Evolutionary conservation across 2,113 vertebrate species (phyloP), one percentile per base, ranked within the genome.

Genomic region (Scatophagus argus): DNA sequence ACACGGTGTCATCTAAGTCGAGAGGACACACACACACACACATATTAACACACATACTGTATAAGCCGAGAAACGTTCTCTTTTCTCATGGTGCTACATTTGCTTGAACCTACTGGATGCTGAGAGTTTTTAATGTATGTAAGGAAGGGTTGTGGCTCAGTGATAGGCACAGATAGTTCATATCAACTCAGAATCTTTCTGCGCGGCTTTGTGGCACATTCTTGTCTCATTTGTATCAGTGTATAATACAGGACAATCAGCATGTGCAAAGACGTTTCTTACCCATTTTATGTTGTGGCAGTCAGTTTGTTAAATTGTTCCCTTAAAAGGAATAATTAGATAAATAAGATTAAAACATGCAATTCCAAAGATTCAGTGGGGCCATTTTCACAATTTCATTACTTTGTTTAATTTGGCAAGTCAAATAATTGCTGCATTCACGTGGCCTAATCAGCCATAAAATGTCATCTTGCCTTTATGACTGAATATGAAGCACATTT

Each of bases 391-490:
- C 59, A 69, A 63, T 64, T 72, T 75, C 31, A 11, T 52, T 31
- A 63, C 44, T 67, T 67, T 68, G 10, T 47, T 61, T 51, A 51
- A 86, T 78, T 74, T 74, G 75, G 36, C 21, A 21, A 71, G 41
- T 41, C 31, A 70, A 66, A 70, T 83, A 77, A 72, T 84, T 77
- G 29, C 52, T 43, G 23, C 47, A 74, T 74, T 76, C 31, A 79
- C 51, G 27, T 75, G 62, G 17, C 17, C 49, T 80, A 46, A 68
- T 78, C 60, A 70, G 9, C 23, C 51, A n/a, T 47, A 29, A 78
- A 52, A 32, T 41, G 8, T 16, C 17, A 14, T 79, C 72, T 76
- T 12, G 6, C 67, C 66, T 41, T 27, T 16, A 62, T 34, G 56
- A 61, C 12, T 19, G 51, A 78, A 46, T 10, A 52, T 36, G 27